Conservation (phyloP, 2,797 vertebrate species). For the Kryptopterus vitreolus region DNA sequence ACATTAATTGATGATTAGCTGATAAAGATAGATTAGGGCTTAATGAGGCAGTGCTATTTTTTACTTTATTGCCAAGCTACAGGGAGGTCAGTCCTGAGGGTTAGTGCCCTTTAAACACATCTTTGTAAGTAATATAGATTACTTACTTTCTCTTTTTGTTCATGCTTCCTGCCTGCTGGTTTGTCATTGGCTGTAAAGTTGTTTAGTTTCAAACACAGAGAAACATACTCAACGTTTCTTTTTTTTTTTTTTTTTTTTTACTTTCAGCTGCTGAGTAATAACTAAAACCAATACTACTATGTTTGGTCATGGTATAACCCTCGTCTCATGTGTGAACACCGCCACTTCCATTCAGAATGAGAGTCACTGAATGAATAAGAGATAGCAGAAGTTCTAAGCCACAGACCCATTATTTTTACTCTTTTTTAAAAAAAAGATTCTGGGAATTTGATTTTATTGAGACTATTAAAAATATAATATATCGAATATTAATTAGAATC, state of each 20-base stretch:
- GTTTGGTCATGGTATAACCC: conserved; percentile 44
- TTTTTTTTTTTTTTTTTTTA: not conserved
- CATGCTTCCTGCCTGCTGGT: conserved; percentile 26
- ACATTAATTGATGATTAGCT: conserved; percentile 75
- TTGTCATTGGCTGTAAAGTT: conserved; percentile 47
- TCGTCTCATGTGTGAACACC: conserved; percentile 18
- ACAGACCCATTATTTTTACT: not conserved
- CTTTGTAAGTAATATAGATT: not conserved
- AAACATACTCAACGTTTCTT: conserved; percentile 19
- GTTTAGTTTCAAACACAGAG: conserved; percentile 52
- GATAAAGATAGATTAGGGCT: conserved; percentile 67
- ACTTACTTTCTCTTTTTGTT: conserved; percentile 34
- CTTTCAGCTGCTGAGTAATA: conserved; percentile 18
- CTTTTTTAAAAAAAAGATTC: too few relatives aligned
- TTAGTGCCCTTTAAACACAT: not conserved
- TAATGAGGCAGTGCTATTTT: conserved; percentile 67
- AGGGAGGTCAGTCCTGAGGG: conserved; percentile 1
- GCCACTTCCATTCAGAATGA: conserved; percentile 48
- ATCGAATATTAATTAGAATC: too few relatives aligned
- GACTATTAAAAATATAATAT: too few relatives aligned
- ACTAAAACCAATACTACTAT: conserved; percentile 56
- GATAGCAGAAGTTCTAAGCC: not conserved
- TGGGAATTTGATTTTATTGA: not conserved
- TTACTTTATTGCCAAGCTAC: conserved; percentile 49
- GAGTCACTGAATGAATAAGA: conserved; percentile 48